Conservation (phyloP, 2,888 invertebrate genomes). For the Aphrophora alni region DNA sequence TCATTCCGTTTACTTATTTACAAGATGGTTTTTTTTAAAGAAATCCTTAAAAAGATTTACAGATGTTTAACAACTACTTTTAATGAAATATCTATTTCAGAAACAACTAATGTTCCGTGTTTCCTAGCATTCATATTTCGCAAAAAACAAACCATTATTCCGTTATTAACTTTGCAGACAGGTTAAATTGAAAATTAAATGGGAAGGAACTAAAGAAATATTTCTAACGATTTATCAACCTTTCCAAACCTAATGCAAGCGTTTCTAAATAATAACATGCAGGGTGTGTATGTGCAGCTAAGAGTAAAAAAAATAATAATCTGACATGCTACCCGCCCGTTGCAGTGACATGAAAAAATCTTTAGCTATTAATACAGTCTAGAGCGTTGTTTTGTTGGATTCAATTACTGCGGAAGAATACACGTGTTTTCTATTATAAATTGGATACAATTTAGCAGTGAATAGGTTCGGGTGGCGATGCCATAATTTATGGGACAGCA, state of each 20-base stretch:
- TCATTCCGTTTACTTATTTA: no score
- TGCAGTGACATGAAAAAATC: background rate
- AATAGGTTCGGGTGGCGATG: slow-evolving; percentile 5
- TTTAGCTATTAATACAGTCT: background rate
- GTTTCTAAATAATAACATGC: background rate
- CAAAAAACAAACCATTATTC: no score
- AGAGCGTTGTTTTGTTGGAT: slow-evolving; percentile 34
- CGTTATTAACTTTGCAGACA: background rate
- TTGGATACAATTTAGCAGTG: slow-evolving; percentile 8
- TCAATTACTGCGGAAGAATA: slow-evolving; percentile 37
- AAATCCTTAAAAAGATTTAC: no score
- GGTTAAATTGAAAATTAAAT: background rate
- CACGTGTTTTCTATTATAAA: slow-evolving; percentile 33
- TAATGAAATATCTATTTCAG: no score
- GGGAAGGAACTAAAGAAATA: background rate
- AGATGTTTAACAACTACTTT: no score
- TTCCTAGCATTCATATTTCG: no score
- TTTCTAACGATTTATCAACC: background rate
- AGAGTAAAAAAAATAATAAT: no score
- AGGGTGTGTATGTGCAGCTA: background rate
- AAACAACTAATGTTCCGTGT: no score
- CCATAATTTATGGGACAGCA: slow-evolving; percentile 2
- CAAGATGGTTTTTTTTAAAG: no score
- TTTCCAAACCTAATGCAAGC: background rate
- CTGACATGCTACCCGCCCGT: background rate